Percentiles rank a stretch among this genome's conserved stretches.
These are phyloP conservation scores for Sarcoramphus papa DNA, from an alignment of 2,797 vertebrate genomes.

Conservation along the genomic window DNA sequence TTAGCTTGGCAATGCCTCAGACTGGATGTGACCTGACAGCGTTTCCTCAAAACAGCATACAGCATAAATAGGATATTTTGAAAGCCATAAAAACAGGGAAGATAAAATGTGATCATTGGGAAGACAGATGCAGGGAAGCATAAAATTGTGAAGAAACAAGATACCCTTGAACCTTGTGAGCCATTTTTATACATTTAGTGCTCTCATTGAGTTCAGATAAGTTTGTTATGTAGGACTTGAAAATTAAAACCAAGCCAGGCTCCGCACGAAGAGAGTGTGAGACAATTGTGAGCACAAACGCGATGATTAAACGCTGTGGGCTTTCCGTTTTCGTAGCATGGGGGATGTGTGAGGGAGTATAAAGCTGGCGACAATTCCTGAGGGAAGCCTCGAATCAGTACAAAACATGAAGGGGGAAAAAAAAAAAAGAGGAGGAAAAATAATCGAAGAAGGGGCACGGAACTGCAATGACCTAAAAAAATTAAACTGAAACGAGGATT, in stretches of 20 bases:
- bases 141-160: neutral
- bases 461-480: neutral
- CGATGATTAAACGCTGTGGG: neutral
- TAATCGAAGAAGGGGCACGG: rapidly evolving
- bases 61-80: neutral
- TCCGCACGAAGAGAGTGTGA: neutral
- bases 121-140: neutral
- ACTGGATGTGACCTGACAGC: neutral
- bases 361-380: neutral
- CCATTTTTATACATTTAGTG: neutral
- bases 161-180: rapidly evolving
- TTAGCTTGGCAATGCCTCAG: neutral
- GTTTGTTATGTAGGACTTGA: neutral
- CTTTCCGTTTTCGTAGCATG: neutral
- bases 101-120: neutral
- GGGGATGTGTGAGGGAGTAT: neutral
- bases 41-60: neutral
- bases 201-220: rapidly evolving
- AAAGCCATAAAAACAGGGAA: neutral
- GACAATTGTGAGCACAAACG: neutral
- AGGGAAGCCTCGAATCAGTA: neutral
- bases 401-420: neutral
- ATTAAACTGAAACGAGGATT: rapidly evolving
- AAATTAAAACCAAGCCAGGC: neutral
- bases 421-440: neutral